Evolutionary conservation across 2,888 invertebrate species (phyloP).

Genomic region (Allygus modestus): DNA sequence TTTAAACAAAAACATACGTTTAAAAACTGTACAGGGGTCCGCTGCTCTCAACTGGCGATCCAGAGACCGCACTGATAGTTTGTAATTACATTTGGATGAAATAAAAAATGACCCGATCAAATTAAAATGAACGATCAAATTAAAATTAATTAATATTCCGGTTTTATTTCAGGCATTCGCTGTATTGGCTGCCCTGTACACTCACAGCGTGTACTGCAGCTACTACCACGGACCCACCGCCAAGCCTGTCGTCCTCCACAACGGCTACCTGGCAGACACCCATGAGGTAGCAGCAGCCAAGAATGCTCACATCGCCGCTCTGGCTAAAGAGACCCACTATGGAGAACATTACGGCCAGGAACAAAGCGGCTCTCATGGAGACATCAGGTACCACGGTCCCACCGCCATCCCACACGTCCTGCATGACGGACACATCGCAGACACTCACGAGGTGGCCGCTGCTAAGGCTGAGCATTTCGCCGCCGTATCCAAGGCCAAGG

Average conservation of each 20-base stretch:
- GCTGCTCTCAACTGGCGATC: no score
- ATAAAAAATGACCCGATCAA: no score
- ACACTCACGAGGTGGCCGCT: slow-evolving; percentile 45
- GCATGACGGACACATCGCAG: slow-evolving; percentile 19
- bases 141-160: no score
- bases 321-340: background rate
- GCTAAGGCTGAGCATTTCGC: slow-evolving; percentile 46
- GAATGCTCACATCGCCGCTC: slow-evolving; percentile 48
- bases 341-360: background rate
- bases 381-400: slow-evolving; percentile 48
- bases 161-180: background rate
- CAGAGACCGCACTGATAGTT: no score
- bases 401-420: slow-evolving; percentile 29
- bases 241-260: slow-evolving; percentile 44
- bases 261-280: slow-evolving; percentile 52
- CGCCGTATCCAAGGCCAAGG: slow-evolving; percentile 38
- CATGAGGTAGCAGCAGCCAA: slow-evolving; percentile 55
- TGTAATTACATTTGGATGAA: no score
- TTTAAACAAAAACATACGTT: no score
- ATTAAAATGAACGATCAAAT: no score
- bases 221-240: slow-evolving; percentile 39
- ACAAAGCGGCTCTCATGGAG: slow-evolving; percentile 23
- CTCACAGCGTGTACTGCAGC: slow-evolving; percentile 29
- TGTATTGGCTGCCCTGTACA: background rate
- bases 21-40: no score